phyloP scores from a whole-genome alignment of 2,797 vertebrate genomes.

The Pseudomugil gertrudae region DNA sequence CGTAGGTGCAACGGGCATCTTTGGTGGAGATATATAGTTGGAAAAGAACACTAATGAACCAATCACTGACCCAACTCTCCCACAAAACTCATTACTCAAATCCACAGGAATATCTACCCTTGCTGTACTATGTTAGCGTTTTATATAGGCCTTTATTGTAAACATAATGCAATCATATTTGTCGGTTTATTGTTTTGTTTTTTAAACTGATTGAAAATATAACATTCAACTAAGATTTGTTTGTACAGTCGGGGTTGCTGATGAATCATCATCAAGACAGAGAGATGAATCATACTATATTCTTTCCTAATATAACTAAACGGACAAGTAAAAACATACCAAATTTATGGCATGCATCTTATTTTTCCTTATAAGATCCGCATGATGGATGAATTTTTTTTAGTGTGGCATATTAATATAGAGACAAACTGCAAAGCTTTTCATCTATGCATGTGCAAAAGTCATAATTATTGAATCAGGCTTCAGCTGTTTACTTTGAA shows the following conservation, averaged over 20 bases:
- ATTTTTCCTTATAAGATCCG: too few relatives aligned
- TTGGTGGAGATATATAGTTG: conserved; percentile 36
- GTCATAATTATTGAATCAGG: too few relatives aligned
- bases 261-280: too few relatives aligned
- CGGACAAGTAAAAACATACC: too few relatives aligned
- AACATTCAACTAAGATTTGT: not conserved
- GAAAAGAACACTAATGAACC: conserved; percentile 39
- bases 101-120: not conserved
- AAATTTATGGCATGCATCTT: too few relatives aligned
- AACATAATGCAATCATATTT: not conserved
- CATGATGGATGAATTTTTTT: too few relatives aligned
- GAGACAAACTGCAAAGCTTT: not conserved
- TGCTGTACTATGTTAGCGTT: conserved; percentile 3
- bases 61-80: not conserved
- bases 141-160: not conserved
- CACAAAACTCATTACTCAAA: conserved; percentile 19
- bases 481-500: not conserved
- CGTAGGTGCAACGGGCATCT: conserved; percentile 36
- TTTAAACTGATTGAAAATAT: not conserved
- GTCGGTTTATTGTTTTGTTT: too few relatives aligned
- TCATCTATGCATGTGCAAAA: not conserved
- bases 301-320: too few relatives aligned
- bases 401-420: too few relatives aligned
- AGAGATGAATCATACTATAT: too few relatives aligned
- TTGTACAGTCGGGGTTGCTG: not conserved